Conservation (phyloP, 2,888 invertebrate species). For the Bhutanitis thaidina region DNA sequence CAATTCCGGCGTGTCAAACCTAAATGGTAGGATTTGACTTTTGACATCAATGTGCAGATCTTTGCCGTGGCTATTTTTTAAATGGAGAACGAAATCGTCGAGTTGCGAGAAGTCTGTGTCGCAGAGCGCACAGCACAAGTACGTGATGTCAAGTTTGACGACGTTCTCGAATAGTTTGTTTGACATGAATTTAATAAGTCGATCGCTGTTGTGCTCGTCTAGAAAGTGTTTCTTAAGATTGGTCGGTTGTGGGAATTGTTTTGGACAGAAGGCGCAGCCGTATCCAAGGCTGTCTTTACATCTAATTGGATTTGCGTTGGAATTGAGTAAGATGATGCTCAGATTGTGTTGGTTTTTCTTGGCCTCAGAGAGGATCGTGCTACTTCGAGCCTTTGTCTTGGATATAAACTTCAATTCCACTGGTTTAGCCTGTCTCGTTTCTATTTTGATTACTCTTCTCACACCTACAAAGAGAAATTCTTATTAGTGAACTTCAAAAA, state of each 20-base stretch:
- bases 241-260: constrained; percentile 37
- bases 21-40: constrained; percentile 53
- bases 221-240: constrained; percentile 45
- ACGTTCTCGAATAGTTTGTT: constrained; percentile 37
- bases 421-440: constrained; percentile 28
- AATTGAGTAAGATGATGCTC: constrained; percentile 39
- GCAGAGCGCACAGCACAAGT: constrained; percentile 44
- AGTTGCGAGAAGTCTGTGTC: constrained; percentile 34
- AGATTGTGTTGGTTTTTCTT: constrained; percentile 43
- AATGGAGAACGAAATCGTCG: constrained; percentile 38
- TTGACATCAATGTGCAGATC: constrained; percentile 40
- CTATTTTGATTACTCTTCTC: constrained; percentile 29
- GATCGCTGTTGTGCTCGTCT: constrained; percentile 42
- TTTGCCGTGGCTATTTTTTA: constrained; percentile 35
- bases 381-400: constrained; percentile 20
- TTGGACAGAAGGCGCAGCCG: constrained; percentile 42
- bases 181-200: constrained; percentile 35
- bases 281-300: constrained; percentile 43
- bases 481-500: constrained; percentile 27
- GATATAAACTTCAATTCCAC: constrained; percentile 39
- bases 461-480: constrained; percentile 48
- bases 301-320: constrained; percentile 52
- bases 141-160: constrained; percentile 51
- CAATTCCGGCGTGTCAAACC: constrained; percentile 45
- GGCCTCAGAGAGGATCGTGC: constrained; percentile 21